Conservation (phyloP, 2,888 invertebrate genomes). For the Xanthia togata region DNA sequence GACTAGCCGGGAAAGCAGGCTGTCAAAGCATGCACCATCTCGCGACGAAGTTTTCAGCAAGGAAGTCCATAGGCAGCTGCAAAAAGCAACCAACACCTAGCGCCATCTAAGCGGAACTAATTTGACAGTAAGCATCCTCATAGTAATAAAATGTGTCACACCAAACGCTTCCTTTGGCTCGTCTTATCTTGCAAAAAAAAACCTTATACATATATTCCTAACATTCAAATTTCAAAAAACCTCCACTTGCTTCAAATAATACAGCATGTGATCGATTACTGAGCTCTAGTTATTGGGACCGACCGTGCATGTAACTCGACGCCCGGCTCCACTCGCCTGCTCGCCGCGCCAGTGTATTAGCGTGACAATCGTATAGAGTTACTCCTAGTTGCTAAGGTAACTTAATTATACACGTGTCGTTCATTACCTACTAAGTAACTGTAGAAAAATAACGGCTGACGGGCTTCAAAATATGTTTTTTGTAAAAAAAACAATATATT, state of each 20-base stretch:
- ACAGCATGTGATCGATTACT: conserved; percentile 39
- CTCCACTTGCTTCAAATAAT: conserved; percentile 18
- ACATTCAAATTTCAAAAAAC: background rate
- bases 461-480: background rate
- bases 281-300: conserved; percentile 50
- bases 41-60: background rate
- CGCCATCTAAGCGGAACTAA: background rate
- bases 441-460: conserved; percentile 25
- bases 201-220: background rate
- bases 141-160: background rate
- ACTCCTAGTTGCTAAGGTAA: conserved; percentile 68
- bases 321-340: conserved; percentile 69
- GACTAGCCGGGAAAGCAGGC: background rate
- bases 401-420: conserved; percentile 64
- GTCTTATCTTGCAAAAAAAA: too few species aligned
- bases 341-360: conserved; percentile 70
- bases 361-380: conserved; percentile 76
- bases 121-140: background rate
- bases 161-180: background rate
- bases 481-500: background rate
- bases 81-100: too few species aligned
- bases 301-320: conserved; percentile 70
- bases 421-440: conserved; percentile 51
- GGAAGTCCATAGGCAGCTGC: background rate
- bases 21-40: background rate